Evolutionary conservation across 1,140 invertebrate species (phyloP).

Genomic region (Bathynomus jamesi): DNA sequence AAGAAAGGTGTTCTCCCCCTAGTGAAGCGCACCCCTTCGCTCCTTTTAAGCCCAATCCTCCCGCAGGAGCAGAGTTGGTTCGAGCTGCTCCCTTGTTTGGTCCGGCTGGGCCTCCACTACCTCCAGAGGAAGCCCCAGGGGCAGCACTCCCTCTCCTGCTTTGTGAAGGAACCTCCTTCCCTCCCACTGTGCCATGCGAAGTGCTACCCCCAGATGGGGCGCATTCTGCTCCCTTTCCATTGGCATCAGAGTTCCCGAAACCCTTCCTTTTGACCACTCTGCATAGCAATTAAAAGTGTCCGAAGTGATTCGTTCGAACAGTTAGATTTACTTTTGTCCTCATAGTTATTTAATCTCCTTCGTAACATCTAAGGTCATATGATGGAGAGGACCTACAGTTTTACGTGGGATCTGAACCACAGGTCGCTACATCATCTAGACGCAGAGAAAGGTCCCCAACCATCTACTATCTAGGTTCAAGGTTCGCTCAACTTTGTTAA

Average conservation of each 20-base stretch:
- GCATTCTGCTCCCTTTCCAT: neutral
- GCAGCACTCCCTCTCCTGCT: neutral
- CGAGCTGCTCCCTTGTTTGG: neutral
- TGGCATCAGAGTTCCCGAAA: slow-evolving; percentile 1
- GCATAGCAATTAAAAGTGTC: neutral
- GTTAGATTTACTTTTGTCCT: too few species aligned
- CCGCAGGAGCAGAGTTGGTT: neutral
- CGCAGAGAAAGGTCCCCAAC: too few species aligned
- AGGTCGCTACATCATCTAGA: too few species aligned
- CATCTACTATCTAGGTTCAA: too few species aligned
- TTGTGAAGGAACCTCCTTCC: neutral
- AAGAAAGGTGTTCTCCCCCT: slow-evolving; percentile 1
- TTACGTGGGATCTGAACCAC: too few species aligned
- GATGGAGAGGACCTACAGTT: too few species aligned
- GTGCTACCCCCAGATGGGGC: too few species aligned
- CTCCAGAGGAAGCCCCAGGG: neutral
- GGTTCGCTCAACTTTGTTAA: too few species aligned
- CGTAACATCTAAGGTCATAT: too few species aligned
- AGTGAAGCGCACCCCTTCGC: slow-evolving; percentile 5
- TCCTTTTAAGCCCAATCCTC: neutral
- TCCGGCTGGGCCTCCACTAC: neutral
- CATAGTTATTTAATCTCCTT: too few species aligned
- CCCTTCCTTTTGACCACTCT: slow-evolving; percentile 9
- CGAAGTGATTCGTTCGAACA: too few species aligned
- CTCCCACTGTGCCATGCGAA: too few species aligned